phyloP scores from a whole-genome alignment of 2,113 vertebrate genomes.

The Thamnophis sirtalis region DNA sequence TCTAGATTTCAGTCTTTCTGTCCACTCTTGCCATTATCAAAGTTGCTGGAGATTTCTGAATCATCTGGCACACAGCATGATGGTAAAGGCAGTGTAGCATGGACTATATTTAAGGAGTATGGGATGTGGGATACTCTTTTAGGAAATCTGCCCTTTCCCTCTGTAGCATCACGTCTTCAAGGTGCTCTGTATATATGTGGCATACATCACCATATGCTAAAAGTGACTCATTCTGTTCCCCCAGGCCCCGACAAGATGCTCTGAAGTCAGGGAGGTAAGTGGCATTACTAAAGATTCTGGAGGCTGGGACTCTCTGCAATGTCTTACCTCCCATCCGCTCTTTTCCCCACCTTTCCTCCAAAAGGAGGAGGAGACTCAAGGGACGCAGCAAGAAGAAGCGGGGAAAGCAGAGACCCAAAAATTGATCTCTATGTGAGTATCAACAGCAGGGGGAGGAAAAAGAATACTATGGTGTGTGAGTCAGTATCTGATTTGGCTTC shows the following conservation, averaged over 20 bases:
- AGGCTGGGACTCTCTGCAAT: not conserved
- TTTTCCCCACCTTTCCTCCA: constrained; percentile 55
- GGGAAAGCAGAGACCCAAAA: constrained; percentile 70
- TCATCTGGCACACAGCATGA: no score
- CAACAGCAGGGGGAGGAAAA: constrained; percentile 32
- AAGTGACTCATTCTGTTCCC: constrained; percentile 20
- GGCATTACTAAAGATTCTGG: not conserved
- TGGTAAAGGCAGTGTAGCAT: not conserved
- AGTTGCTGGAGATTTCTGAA: not conserved
- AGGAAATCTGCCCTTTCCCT: not conserved
- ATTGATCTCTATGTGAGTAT: constrained; percentile 70
- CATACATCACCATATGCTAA: not conserved
- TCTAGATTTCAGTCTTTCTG: not conserved
- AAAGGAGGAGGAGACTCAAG: constrained; percentile 73
- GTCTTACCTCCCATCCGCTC: constrained; percentile 14
- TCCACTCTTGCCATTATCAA: not conserved
- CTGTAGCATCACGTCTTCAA: not conserved
- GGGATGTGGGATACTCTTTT: not conserved
- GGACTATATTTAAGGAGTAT: no score
- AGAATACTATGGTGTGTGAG: not conserved
- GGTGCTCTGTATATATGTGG: not conserved
- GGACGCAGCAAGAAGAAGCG: constrained; percentile 71
- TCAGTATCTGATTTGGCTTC: not conserved
- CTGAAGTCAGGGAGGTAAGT: constrained; percentile 67
- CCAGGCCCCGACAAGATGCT: constrained; percentile 61